Percentiles rank a stretch among this genome's conserved stretches.
Evolutionary conservation across 2,797 vertebrate genomes (phyloP).

Genomic region (Pteropus rufus): DNA sequence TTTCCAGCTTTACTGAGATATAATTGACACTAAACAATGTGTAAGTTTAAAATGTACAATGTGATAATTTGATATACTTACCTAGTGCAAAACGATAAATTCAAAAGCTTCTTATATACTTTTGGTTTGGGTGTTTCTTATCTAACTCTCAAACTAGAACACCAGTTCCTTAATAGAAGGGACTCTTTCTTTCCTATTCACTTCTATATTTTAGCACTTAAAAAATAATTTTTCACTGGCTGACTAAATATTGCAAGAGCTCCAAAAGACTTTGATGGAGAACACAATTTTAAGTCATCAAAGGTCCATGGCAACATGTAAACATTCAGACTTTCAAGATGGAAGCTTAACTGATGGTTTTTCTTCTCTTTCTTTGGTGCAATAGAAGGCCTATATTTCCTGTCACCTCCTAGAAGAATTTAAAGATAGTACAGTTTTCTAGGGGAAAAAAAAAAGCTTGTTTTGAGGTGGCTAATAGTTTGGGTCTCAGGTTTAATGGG

Average conservation of each 20-base stretch:
- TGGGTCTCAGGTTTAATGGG: background rate
- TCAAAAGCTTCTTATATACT: background rate
- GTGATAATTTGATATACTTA: background rate
- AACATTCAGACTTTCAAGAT: background rate
- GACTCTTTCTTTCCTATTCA: background rate
- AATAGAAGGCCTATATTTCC: background rate
- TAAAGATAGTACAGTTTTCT: background rate
- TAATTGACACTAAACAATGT: background rate
- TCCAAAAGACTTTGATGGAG: background rate
- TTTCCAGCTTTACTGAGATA: background rate
- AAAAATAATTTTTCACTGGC: background rate
- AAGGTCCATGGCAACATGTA: background rate
- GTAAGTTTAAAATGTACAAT: background rate
- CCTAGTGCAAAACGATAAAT: background rate
- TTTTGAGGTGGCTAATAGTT: background rate
- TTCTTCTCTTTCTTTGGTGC: background rate
- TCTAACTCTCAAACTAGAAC: background rate
- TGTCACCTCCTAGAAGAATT: background rate
- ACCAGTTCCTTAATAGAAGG: background rate
- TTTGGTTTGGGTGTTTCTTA: background rate
- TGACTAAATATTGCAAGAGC: background rate
- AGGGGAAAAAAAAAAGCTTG: background rate
- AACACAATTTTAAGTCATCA: background rate
- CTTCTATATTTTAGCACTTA: background rate
- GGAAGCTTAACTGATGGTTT: background rate